Base-by-base conservation (phyloP, 1,140 invertebrate species). In the Drosophila lacertosa region DNA sequence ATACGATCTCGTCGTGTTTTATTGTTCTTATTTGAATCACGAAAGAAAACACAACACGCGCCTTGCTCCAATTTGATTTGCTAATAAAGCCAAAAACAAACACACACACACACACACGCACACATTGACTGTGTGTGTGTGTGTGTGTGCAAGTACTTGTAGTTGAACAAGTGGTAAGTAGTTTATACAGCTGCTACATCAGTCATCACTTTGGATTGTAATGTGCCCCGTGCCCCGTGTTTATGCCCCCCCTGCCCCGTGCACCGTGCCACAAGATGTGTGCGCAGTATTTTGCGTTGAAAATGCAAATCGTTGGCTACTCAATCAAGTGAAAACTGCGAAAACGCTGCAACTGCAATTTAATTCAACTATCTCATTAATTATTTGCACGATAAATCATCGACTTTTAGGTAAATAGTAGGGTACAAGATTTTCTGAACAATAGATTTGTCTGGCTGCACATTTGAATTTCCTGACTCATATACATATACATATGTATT, bases 181-280 rank as follows among this genome's bases (percentile, higher is more conserved):
- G 81, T 86, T 83, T 83, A 86, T 66, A 65, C 81, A 83, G 81
- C 76, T 83, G 80, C 67, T 50, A 20, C 51, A 69, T 83, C 76
- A 33, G 48, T 86, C 72, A 76, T 40, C 80, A 72, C 53, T 29
- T 62, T 37, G 13, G 22, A 13, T 33, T 66, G 35, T 15, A 51
- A 44, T 29, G 24, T 13, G 39, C 13, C 29, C 24, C 29, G n/a
- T n/a, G n/a, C n/a, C n/a, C n/a, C n/a, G n/a, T n/a, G n/a, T n/a
- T n/a, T n/a, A n/a, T n/a, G n/a, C n/a, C n/a, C n/a, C n/a, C n/a
- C n/a, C n/a, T n/a, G n/a, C n/a, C n/a, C n/a, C n/a, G n/a, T n/a
- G n/a, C n/a, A n/a, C n/a, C n/a, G n/a, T 39, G 47, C 16, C 13
- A 3, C 35, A 20, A 16, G n/a, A 10, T 54, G 32, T 22, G 39